phyloP scores from a whole-genome alignment of 2,113 vertebrate genomes.

The Motacilla alba region DNA sequence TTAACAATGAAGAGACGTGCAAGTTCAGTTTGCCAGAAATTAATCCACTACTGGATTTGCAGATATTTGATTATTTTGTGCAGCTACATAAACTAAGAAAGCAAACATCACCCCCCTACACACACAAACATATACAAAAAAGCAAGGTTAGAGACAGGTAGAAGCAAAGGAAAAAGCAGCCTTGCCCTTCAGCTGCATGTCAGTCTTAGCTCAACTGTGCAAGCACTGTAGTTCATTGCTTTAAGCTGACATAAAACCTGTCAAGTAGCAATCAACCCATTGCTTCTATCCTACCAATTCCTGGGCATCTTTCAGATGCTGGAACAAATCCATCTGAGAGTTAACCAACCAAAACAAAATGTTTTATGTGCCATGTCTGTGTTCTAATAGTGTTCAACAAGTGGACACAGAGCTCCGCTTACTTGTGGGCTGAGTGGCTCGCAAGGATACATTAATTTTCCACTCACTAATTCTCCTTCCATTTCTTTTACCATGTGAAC shows the following conservation, averaged over 20 bases:
- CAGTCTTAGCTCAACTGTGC: background rate
- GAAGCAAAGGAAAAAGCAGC: background rate
- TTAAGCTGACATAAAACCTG: background rate
- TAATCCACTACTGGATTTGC: background rate
- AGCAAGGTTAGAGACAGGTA: background rate
- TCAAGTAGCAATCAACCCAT: background rate
- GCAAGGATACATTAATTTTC: background rate
- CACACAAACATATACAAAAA: background rate
- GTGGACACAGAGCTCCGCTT: background rate
- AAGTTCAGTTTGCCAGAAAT: background rate
- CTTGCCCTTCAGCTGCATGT: background rate
- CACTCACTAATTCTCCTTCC: background rate
- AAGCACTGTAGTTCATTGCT: background rate
- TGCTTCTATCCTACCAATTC: background rate
- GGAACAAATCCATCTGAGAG: background rate
- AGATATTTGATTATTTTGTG: background rate
- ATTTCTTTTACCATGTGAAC: background rate
- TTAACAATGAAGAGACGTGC: background rate
- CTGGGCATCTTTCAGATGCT: background rate
- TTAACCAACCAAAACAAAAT: background rate
- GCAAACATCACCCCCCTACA: accelerated
- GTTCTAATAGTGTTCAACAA: background rate
- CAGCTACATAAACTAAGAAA: background rate
- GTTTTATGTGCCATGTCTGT: background rate
- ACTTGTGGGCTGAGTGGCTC: background rate